phyloP scores from a whole-genome alignment of 2,888 invertebrate genomes.

The Drosophila cognata region DNA sequence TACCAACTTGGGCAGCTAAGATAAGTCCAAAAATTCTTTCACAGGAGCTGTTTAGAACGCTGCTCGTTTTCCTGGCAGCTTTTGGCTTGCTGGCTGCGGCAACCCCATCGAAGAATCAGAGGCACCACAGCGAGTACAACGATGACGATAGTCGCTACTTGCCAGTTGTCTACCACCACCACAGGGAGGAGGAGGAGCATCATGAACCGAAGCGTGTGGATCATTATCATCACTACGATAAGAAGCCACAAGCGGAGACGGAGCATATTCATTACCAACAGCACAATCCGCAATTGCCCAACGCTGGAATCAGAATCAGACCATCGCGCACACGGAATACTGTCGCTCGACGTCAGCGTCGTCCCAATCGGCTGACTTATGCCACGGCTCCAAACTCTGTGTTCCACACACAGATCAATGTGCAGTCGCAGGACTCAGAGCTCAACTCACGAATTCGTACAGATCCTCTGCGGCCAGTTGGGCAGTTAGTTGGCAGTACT shows the following conservation, averaged over 20 bases:
- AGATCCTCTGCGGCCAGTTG: slow-evolving; percentile 22
- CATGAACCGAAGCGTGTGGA: slow-evolving; percentile 68
- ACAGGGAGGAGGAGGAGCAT: slow-evolving; percentile 58
- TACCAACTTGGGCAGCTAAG: background rate
- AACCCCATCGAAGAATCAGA: slow-evolving; percentile 57
- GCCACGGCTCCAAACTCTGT: slow-evolving; percentile 76
- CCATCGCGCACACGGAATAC: slow-evolving; percentile 39
- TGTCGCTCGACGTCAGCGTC: slow-evolving; percentile 41
- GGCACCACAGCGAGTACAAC: slow-evolving; percentile 51
- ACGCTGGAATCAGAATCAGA: slow-evolving; percentile 36
- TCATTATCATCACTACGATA: slow-evolving; percentile 72
- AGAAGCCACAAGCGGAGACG: slow-evolving; percentile 59
- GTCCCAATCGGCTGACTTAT: slow-evolving; percentile 64
- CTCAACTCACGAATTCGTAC: slow-evolving; percentile 54
- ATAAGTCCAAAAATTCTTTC: background rate
- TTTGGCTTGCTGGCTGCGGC: slow-evolving; percentile 52
- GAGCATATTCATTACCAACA: slow-evolving; percentile 67
- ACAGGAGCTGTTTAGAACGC: slow-evolving; percentile 43
- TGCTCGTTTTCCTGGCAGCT: slow-evolving; percentile 49
- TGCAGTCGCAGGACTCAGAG: slow-evolving; percentile 75
- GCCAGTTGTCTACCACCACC: slow-evolving; percentile 67
- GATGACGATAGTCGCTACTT: slow-evolving; percentile 58
- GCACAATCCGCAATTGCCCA: slow-evolving; percentile 43
- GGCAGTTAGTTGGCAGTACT: slow-evolving; percentile 26
- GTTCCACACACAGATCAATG: slow-evolving; percentile 78